Percentiles rank a stretch among this genome's conserved stretches.
These are phyloP conservation scores for Hexactinellida sp. DNA, from an alignment of 37 sponge, comb jelly and placozoan genomes.

Conservation along the genomic window DNA sequence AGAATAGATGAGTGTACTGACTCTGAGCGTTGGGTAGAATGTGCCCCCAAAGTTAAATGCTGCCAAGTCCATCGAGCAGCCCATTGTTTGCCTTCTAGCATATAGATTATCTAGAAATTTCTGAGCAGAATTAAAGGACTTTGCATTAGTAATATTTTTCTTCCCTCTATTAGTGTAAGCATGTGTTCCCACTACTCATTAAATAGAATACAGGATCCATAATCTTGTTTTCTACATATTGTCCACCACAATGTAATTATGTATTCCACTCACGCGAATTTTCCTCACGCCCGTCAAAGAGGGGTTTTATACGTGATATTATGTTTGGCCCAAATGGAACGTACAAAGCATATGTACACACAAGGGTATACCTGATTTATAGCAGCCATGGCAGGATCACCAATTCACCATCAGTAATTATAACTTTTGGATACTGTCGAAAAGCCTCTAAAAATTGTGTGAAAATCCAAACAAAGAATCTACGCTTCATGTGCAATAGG, in stretches of 20 bases:
- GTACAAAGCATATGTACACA: neutral
- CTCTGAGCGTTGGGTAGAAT: neutral
- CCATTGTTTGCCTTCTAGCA: neutral
- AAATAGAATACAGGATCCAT: neutral
- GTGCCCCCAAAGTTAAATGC: neutral
- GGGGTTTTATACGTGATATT: neutral
- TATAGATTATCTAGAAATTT: neutral
- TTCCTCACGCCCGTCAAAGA: neutral
- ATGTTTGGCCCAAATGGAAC: neutral
- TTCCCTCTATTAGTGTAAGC: neutral
- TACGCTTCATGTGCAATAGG: neutral
- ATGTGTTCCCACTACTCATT: neutral
- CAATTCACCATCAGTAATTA: slow-evolving; percentile 5
- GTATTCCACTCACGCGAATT: neutral
- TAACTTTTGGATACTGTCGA: neutral
- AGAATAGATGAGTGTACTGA: neutral
- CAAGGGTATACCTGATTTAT: neutral
- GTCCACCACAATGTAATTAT: neutral
- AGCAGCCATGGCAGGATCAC: slow-evolving; percentile 12
- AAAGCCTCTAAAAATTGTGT: neutral
- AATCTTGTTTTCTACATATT: neutral
- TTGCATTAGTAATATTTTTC: neutral
- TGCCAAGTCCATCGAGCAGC: slow-evolving; percentile 11
- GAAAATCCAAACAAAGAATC: neutral
- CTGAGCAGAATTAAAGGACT: neutral